Base-by-base conservation (phyloP, 92 coral and sea anemone species). In the Scolanthus callimorphus region DNA sequence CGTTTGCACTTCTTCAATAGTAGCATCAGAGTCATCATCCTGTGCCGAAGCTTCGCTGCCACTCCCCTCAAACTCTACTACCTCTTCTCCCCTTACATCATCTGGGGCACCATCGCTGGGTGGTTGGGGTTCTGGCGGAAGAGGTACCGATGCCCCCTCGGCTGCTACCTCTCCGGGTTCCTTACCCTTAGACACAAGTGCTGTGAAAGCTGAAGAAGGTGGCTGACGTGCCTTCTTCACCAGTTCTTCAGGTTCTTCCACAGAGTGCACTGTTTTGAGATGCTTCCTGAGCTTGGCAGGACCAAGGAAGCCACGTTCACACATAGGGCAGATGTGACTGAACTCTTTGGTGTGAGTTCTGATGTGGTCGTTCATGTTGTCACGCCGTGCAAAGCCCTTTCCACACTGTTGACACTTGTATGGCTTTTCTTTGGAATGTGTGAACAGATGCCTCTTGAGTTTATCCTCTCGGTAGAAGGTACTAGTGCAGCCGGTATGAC, bases 401-500 rank as follows among this genome's bases (percentile, higher is more conserved):
- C 72, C 76, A 20, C 98, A 88, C 29, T 79, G 65, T 30, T 88
- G 89, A 64, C 98, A 92, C 74, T 92, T 92, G 78, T 88, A 92
- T 1, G 98, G 98, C 39, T 92, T 92, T 57, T 88, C 98, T 65
- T 92, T 88, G 29, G 98, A 92, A 63, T 92, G 98, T 0, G 98
- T 90, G 45, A 92, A 92, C 43, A 92, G 76, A 47, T 92, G 98
- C 0, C 98, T 80, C 76, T 92, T 90, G 2, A 92, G 90, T 66
- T 92, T 92, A 70, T 92, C 98, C 31, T 92, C 95, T 17, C 98
- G 82, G 69, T 92, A 92, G 77, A 92, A 92, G 25, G 98, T 92
- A 68, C 85, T 88, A 50, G 78, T 85, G 24, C 98, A 92, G 1
- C 98, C 98, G 25, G 96, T 88, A 69, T 88, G 95, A n/a, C 89